phyloP scores from a whole-genome alignment of 2,113 vertebrate species.

The Pogona vitticeps region DNA sequence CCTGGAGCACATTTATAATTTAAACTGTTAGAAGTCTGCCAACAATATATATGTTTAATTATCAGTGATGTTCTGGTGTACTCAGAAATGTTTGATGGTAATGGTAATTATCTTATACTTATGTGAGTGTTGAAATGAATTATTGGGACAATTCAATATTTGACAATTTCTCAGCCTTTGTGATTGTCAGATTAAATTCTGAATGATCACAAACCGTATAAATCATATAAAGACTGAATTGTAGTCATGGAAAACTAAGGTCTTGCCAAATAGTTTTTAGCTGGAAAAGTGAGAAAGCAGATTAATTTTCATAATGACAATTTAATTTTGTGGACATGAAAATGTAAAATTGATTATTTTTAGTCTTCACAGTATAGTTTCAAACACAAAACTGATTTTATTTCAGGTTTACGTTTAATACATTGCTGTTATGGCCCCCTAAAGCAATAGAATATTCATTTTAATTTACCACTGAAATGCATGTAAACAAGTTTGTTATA shows the following conservation, averaged over 20 bases:
- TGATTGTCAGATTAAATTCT: background rate
- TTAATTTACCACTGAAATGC: background rate
- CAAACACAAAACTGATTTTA: background rate
- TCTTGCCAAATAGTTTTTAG: background rate
- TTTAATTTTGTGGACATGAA: background rate
- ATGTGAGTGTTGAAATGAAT: slow-evolving; percentile 14
- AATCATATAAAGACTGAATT: background rate
- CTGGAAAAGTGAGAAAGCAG: background rate
- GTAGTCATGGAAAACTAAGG: background rate
- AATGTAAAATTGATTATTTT: background rate
- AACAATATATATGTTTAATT: slow-evolving; percentile 54
- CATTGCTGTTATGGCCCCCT: background rate
- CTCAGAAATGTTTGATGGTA: slow-evolving; percentile 51
- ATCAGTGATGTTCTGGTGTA: slow-evolving; percentile 23
- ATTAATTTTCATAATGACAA: background rate
- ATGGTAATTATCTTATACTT: slow-evolving; percentile 36
- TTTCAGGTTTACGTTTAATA: background rate
- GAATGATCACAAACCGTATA: background rate
- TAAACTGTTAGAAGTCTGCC: slow-evolving; percentile 44
- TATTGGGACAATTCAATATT: background rate
- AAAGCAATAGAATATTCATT: background rate
- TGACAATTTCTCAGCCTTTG: slow-evolving; percentile 14
- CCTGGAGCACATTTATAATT: slow-evolving; percentile 51
- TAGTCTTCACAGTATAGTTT: background rate
- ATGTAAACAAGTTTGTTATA: background rate